Conservation (phyloP, 2,888 invertebrate genomes). For the Neoascia interrupta region DNA sequence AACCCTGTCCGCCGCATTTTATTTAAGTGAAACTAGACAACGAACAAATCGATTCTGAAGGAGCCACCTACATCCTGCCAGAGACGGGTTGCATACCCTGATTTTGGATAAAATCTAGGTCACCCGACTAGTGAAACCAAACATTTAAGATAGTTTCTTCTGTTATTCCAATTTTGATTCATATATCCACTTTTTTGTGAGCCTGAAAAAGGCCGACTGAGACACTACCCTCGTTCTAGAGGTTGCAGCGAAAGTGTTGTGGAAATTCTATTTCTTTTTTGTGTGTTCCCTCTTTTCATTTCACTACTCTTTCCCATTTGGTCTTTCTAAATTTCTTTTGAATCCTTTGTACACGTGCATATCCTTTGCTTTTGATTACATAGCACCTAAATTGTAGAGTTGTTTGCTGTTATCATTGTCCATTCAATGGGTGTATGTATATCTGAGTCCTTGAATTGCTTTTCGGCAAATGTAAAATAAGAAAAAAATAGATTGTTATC, state of each 20-base stretch:
- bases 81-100: slow-evolving; percentile 35
- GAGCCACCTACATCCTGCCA: background rate
- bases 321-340: background rate
- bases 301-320: background rate
- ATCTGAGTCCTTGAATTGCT: slow-evolving; percentile 14
- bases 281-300: slow-evolving; percentile 5
- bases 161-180: slow-evolving; percentile 39
- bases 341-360: slow-evolving; percentile 11
- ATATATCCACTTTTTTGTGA: slow-evolving; percentile 25
- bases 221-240: background rate
- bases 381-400: slow-evolving; percentile 34
- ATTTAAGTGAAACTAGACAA: background rate
- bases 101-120: slow-evolving; percentile 31
- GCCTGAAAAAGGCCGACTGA: slow-evolving; percentile 16
- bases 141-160: slow-evolving; percentile 5
- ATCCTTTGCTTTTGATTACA: slow-evolving; percentile 29
- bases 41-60: slow-evolving; percentile 17
- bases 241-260: background rate
- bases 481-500: background rate
- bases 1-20: too few relatives aligned
- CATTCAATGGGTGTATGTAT: slow-evolving; percentile 17
- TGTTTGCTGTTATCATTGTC: slow-evolving; percentile 29
- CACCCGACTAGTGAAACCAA: slow-evolving; percentile 20
- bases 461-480: too few relatives aligned
- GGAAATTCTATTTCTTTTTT: slow-evolving; percentile 25